A percentile compares a stretch with the other conserved stretches of the same genome.
phyloP scores from a whole-genome alignment of 2,888 invertebrate species.

The Danaus chrysippus region DNA sequence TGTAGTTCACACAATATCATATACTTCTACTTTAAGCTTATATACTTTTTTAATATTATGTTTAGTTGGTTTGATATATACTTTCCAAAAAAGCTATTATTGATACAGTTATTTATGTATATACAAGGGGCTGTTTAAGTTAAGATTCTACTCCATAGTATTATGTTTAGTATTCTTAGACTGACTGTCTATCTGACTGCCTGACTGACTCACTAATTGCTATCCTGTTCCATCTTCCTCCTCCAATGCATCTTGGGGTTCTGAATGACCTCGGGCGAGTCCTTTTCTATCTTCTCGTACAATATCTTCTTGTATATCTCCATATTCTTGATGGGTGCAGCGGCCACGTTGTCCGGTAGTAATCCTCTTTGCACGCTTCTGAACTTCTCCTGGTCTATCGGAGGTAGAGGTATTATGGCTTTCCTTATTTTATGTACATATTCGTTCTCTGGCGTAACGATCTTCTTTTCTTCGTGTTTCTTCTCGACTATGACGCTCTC shows the following conservation, averaged over 20 bases:
- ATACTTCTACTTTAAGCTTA: too few relatives aligned
- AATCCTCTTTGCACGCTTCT: slow-evolving; percentile 39
- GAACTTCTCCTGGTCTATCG: slow-evolving; percentile 64
- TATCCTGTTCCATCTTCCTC: slow-evolving; percentile 56
- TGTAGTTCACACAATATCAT: too few relatives aligned
- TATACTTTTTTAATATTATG: too few relatives aligned
- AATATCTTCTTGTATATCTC: slow-evolving; percentile 70
- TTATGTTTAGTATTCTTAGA: too few relatives aligned
- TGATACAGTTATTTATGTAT: too few relatives aligned
- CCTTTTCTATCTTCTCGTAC: slow-evolving; percentile 50
- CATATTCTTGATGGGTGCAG: slow-evolving; percentile 58
- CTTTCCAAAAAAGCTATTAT: too few relatives aligned
- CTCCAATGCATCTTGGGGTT: slow-evolving; percentile 59
- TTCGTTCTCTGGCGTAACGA: slow-evolving; percentile 42
- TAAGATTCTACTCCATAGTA: too few relatives aligned
- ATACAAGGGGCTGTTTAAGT: too few relatives aligned
- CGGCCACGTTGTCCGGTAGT: slow-evolving; percentile 34
- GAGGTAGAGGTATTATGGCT: slow-evolving; percentile 61
- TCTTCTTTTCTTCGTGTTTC: slow-evolving; percentile 40
- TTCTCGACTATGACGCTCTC: slow-evolving; percentile 71
- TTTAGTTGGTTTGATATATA: too few relatives aligned
- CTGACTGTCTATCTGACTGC: too few relatives aligned
- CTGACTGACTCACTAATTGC: slow-evolving; percentile 47
- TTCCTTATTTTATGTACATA: slow-evolving; percentile 70
- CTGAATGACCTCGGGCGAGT: slow-evolving; percentile 44